Base-by-base conservation (phyloP, 2,113 vertebrate species). In the Hemicordylus capensis region DNA sequence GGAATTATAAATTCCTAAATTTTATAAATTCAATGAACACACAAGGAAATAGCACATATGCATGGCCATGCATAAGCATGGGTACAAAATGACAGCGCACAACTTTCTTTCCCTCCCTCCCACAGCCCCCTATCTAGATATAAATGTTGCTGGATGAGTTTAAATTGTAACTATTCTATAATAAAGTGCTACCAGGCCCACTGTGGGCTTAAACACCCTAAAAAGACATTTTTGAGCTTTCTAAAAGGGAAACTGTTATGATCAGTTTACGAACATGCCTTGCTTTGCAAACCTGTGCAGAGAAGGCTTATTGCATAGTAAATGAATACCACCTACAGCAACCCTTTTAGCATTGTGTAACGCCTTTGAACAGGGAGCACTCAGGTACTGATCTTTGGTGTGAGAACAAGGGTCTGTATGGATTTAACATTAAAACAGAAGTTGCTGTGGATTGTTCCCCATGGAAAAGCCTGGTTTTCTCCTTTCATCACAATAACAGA, bases 151-250 rank as follows among this genome's bases (percentile, higher is more conserved):
- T n/a, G 34, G 31, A 56, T 51, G 63, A 46, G 75, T 69, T 77
- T 85, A 20, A 34, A 20, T 58, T 70, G 48, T 37, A 76, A 19
- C 82, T 84, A 56, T 67, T 77, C 76, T 70, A 58, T 85, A 70
- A 67, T 76, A n/a, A 67, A 85, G 54, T 78, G 69, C 75, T 69
- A 67, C 73, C 61, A n/a, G 82, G 54, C 67, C 82, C 73, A 54
- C 54, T 76, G 66, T 61, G 73, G 56, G 46, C 82, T 76, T 76
- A 85, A 78, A 85, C 64, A 78, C 34, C 78, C 83, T 70, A 69
- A 79, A 48, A 54, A 17, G 61, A 70, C 63, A 46, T 70, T 54
- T 20, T 44, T 59, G 44, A 70, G 83, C 83, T 85, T 78, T 58
- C 54, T 28, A 6, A 70, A 85, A 78, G 56, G 20, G 39, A 78